Evolutionary conservation across 2,113 vertebrate genomes (phyloP).

Genomic region (Lathamus discolor): DNA sequence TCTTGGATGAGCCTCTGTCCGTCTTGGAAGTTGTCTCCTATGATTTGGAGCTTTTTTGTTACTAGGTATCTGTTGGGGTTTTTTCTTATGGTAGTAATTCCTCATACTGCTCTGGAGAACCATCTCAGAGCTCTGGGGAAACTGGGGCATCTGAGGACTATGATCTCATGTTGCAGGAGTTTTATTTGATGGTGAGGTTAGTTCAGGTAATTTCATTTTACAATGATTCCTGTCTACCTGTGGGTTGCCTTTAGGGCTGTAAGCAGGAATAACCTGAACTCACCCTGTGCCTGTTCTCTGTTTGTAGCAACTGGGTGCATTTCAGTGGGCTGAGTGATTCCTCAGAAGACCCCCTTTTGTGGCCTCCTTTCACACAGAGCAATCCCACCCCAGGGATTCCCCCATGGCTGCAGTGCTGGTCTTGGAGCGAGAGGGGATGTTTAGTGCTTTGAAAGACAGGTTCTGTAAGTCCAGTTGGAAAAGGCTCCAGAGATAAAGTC

Average conservation of each 20-base stretch:
- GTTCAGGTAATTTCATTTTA: neutral
- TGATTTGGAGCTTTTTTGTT: neutral
- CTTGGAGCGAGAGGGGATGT: neutral
- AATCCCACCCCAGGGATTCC: neutral
- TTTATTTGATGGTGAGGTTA: neutral
- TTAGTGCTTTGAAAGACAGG: neutral
- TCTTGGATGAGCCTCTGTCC: neutral
- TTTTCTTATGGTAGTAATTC: neutral
- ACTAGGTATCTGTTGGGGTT: neutral
- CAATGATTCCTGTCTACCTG: neutral
- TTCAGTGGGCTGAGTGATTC: neutral
- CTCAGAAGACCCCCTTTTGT: neutral
- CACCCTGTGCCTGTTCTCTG: rapidly evolving
- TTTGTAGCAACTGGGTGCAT: neutral
- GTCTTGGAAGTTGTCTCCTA: neutral
- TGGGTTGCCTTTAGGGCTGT: neutral
- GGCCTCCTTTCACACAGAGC: neutral
- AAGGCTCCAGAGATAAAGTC: neutral
- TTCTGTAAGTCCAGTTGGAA: neutral
- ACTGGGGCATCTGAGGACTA: neutral
- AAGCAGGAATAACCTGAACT: neutral
- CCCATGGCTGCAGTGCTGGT: neutral
- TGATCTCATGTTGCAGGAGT: neutral
- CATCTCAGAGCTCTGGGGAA: neutral
- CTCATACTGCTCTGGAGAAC: neutral